Evolutionary conservation across 2,113 vertebrate genomes (phyloP).

Genomic region (Podocnemis expansa): DNA sequence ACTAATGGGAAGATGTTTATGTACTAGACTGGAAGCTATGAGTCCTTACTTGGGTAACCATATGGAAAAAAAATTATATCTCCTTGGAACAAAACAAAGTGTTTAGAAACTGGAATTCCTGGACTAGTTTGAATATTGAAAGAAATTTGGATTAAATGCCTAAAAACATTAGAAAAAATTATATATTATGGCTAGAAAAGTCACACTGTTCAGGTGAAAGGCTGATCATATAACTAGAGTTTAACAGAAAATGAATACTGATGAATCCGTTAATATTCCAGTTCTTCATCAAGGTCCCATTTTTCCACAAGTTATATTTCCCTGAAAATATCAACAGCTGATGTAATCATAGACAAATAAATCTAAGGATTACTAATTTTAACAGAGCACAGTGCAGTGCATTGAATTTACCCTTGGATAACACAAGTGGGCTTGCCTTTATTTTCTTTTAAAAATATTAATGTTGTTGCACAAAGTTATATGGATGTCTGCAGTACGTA

Average conservation of each 20-base stretch:
- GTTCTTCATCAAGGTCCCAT: not conserved
- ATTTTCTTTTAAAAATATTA: not conserved
- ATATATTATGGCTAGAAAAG: not conserved
- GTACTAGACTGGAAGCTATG: conserved; percentile 14
- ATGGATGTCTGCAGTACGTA: not conserved
- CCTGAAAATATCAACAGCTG: not conserved
- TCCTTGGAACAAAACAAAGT: not conserved
- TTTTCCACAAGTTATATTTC: not conserved
- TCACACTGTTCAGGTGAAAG: not conserved
- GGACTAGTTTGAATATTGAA: not conserved
- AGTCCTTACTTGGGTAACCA: conserved; percentile 30
- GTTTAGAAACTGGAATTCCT: not conserved
- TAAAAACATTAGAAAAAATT: accelerated
- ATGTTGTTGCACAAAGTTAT: not conserved
- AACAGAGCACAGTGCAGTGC: not conserved
- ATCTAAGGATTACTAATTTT: not conserved
- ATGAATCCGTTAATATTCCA: not conserved
- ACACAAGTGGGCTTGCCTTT: not conserved
- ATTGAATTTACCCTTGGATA: not conserved
- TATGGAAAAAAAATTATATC: not conserved
- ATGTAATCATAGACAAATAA: not conserved
- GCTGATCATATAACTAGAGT: not conserved
- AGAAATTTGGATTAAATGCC: not conserved
- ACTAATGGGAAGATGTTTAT: conserved; percentile 66
- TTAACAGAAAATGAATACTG: not conserved